Evolutionary conservation across 2,113 vertebrate species (phyloP), one percentile per base, ranked within the genome.

Genomic region (Pica pica): DNA sequence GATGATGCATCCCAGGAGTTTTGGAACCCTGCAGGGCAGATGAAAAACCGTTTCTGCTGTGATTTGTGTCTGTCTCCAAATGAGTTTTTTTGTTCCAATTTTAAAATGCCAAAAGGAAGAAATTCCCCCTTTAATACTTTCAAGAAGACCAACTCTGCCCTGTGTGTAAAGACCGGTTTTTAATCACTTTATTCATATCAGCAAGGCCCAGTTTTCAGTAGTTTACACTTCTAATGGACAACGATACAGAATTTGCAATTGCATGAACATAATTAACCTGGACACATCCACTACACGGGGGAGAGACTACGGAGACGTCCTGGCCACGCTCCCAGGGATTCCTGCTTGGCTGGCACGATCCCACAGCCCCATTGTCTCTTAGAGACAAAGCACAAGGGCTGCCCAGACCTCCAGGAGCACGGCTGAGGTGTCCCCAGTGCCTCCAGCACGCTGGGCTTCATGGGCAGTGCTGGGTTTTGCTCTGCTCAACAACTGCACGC

Each of bases 171-270:
- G 96, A 96, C 30, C 61, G 39, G 16, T 83, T 90, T 96, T 96
- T 89, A 90, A 97, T 96, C 85, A 93, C 86, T 98, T 98, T 97
- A 97, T 97, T 97, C 89, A 75, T 95, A 89, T 94, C 92, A 95
- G 92, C 97, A 96, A 96, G 93, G 94, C 87, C 92, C 91, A 93
- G 89, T 65, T 91, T 92, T 97, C 94, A 98, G 97, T 95, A 97
- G 96, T 98, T 98, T 96, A 98, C 97, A 97, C 90, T 97, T 98
- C 96, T 98, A 97, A 97, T 97, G 98, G 97, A 98, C 98, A 98
- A 98, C 92, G 91, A 97, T 96, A 98, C 98, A 98, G 98, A 97
- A 97, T 98, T 87, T 96, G 97, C 97, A 98, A 60, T 90, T 96
- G 96, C 95, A 69, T 95, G 95, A 96, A 98, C 91, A 97, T 47